Evolutionary conservation across 2,113 vertebrate genomes (phyloP).

Genomic region (Calcarius ornatus): DNA sequence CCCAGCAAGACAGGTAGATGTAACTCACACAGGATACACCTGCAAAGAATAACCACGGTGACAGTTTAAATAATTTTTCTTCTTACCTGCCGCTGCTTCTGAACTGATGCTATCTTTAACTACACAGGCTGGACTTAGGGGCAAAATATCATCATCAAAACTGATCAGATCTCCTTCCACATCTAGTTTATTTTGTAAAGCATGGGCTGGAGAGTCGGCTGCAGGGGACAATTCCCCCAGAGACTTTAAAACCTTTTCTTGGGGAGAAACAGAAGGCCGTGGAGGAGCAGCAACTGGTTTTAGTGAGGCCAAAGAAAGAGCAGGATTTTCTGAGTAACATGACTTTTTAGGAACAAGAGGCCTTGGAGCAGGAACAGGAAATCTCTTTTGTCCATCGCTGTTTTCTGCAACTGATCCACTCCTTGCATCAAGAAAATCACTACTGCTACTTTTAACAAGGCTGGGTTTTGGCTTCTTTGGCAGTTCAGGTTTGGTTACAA

Average conservation of each 20-base stretch:
- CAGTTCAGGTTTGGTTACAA: constrained; percentile 76
- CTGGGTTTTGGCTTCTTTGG: constrained; percentile 79
- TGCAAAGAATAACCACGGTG: background rate
- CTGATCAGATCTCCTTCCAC: constrained; percentile 78
- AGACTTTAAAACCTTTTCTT: constrained; percentile 61
- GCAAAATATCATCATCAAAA: constrained; percentile 79
- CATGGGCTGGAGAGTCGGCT: background rate
- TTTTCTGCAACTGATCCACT: constrained; percentile 9
- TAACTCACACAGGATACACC: background rate
- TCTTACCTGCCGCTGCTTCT: constrained; percentile 73
- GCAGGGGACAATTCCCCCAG: constrained; percentile 62
- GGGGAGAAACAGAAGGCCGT: constrained; percentile 61
- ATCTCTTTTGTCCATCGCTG: constrained; percentile 2
- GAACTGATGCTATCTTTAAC: constrained; percentile 50
- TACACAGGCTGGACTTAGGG: background rate
- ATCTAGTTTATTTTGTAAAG: constrained; percentile 40
- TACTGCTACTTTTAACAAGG: constrained; percentile 65
- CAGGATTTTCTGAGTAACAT: constrained; percentile 47
- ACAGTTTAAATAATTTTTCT: background rate
- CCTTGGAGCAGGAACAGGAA: constrained; percentile 71
- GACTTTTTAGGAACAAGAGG: constrained; percentile 78
- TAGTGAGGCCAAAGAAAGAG: constrained; percentile 6
- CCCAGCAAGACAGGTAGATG: background rate
- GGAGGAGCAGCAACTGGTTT: constrained; percentile 61
- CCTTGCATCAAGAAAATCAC: constrained; percentile 55